Evolutionary conservation across 2,113 vertebrate species (phyloP).

Genomic region (Ailurus styani): DNA sequence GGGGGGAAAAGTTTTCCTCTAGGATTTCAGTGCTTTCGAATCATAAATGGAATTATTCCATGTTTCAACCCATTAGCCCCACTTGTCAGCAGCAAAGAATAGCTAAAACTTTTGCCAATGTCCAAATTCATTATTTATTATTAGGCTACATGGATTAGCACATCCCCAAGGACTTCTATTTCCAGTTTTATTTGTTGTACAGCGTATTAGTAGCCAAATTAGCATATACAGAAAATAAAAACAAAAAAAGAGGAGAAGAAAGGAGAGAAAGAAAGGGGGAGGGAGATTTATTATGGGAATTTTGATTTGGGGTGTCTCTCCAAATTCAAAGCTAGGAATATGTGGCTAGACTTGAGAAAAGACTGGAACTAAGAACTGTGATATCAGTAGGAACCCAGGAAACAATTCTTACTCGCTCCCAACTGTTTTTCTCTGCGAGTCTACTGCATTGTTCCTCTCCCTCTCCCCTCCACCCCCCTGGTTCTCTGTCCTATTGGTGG

Average conservation of each 20-base stretch:
- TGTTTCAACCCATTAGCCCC: constrained; percentile 15
- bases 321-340: constrained; percentile 21
- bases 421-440: background rate
- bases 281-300: background rate
- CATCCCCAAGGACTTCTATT: background rate
- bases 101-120: background rate
- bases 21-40: constrained; percentile 36
- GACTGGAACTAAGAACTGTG: background rate
- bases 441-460: background rate
- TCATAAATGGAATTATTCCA: constrained; percentile 36
- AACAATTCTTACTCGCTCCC: background rate
- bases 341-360: background rate
- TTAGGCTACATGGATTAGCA: constrained; percentile 2
- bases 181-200: background rate
- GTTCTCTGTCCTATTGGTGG: background rate
- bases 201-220: background rate
- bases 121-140: constrained; percentile 24
- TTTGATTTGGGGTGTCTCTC: background rate
- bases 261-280: background rate
- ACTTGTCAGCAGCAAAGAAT: background rate
- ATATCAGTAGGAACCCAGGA: background rate
- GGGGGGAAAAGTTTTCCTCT: background rate
- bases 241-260: background rate
- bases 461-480: background rate
- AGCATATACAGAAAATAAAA: background rate